Conservation (phyloP, 2,797 vertebrate genomes). For the Sylvia borin region DNA sequence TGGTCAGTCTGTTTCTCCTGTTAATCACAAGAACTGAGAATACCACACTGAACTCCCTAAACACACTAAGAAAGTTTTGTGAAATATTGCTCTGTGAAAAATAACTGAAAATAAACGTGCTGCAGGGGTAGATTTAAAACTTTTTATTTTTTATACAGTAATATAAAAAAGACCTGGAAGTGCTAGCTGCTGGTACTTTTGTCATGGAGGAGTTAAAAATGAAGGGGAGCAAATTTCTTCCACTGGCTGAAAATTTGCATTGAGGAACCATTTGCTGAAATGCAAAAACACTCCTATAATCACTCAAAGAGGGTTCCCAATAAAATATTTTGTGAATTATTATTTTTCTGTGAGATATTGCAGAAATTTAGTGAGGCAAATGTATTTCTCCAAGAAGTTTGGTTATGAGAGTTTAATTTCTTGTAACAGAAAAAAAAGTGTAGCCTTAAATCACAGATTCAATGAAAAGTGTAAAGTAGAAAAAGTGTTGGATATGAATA, state of each 20-base stretch:
- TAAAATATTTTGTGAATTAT: background rate
- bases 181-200: background rate
- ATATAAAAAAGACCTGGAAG: background rate
- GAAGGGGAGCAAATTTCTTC: background rate
- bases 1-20: background rate
- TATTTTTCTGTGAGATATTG: background rate
- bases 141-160: no score
- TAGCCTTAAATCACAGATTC: background rate
- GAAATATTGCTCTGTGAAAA: background rate
- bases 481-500: background rate
- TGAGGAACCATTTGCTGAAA: background rate
- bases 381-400: background rate
- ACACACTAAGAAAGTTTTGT: background rate
- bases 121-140: background rate
- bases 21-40: background rate
- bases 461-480: background rate
- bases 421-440: background rate
- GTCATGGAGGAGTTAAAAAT: background rate
- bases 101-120: background rate
- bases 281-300: background rate
- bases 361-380: background rate
- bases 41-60: background rate
- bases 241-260: background rate
- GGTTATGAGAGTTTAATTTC: background rate
- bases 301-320: background rate